phyloP scores from a whole-genome alignment of 30 jellyfish, hydroid and myxozoan species.

The Cassiopea xamachana region DNA sequence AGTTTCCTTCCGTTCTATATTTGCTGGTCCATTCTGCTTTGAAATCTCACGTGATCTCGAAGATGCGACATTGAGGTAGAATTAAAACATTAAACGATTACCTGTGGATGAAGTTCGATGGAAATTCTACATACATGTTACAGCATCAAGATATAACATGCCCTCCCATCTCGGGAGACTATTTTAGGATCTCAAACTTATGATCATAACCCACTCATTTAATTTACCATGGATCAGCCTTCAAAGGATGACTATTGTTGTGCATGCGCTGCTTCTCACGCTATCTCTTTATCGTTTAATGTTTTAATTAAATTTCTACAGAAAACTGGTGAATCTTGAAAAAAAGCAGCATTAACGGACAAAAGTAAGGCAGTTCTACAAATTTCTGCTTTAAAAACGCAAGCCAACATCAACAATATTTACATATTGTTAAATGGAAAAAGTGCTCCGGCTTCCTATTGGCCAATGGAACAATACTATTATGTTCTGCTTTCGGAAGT shows the following conservation, averaged over 20 bases:
- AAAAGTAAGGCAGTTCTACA: too few species aligned
- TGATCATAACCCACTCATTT: neutral
- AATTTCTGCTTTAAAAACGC: too few species aligned
- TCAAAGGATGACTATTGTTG: neutral
- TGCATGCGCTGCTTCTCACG: neutral
- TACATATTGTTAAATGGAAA: too few species aligned
- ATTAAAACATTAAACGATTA: constrained; percentile 1
- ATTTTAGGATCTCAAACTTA: neutral
- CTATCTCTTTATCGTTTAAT: neutral
- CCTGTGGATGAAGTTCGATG: neutral
- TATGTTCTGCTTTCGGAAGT: too few species aligned
- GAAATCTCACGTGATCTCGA: constrained; percentile 9
- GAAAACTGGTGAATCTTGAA: too few species aligned
- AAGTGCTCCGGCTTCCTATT: too few species aligned
- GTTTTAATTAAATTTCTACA: too few species aligned
- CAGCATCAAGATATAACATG: neutral
- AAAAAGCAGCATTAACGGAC: too few species aligned
- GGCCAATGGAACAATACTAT: too few species aligned
- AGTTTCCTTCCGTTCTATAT: neutral
- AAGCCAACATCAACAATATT: too few species aligned
- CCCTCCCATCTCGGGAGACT: neutral
- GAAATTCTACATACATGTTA: neutral
- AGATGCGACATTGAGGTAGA: constrained; percentile 8
- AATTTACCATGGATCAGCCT: neutral
- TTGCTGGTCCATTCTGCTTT: constrained; percentile 7